phyloP scores from a whole-genome alignment of 1,140 invertebrate genomes.

The Scaptomyza montana region DNA sequence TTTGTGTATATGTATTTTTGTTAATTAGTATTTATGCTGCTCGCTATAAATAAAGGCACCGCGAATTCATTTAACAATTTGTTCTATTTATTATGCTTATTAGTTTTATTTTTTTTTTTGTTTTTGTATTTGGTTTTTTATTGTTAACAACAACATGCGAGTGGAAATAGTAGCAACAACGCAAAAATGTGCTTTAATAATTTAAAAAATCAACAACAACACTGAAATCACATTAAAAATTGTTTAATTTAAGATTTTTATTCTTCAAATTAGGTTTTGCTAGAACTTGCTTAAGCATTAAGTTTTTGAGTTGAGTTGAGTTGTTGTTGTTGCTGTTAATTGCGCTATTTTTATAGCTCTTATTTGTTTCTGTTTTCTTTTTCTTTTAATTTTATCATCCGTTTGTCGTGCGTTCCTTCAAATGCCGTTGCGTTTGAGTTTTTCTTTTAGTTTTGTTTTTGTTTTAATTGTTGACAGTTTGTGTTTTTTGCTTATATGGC shows the following conservation, averaged over 20 bases:
- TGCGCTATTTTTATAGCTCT: slow-evolving; percentile 67
- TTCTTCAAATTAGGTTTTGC: slow-evolving; percentile 19
- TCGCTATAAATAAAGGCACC: slow-evolving; percentile 82
- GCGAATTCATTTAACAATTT: slow-evolving; percentile 80
- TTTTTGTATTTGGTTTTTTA: slow-evolving; percentile 37
- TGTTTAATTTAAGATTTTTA: slow-evolving; percentile 16
- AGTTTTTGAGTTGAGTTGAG: slow-evolving; percentile 9
- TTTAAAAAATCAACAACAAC: slow-evolving; percentile 15
- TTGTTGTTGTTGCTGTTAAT: slow-evolving; percentile 47
- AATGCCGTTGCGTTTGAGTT: slow-evolving; percentile 49
- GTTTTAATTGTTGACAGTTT: slow-evolving; percentile 23
- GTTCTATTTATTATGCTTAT: slow-evolving; percentile 19
- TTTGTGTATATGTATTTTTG: slow-evolving; percentile 64
- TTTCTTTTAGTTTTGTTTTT: slow-evolving; percentile 36
- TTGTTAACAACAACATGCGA: slow-evolving; percentile 65
- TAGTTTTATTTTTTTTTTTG: slow-evolving; percentile 1
- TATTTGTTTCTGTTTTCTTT: not conserved
- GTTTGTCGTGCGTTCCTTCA: slow-evolving; percentile 46
- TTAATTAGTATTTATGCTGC: slow-evolving; percentile 68
- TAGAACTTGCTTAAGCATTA: slow-evolving; percentile 19
- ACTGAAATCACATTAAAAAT: too few species aligned
- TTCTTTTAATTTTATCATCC: slow-evolving; percentile 35
- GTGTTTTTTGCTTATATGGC: not conserved
- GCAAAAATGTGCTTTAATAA: slow-evolving; percentile 23
- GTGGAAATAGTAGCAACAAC: slow-evolving; percentile 48